These are phyloP conservation scores for Porites lutea DNA, from an alignment of 64 coral and sea anemone species.

Conservation along the genomic window DNA sequence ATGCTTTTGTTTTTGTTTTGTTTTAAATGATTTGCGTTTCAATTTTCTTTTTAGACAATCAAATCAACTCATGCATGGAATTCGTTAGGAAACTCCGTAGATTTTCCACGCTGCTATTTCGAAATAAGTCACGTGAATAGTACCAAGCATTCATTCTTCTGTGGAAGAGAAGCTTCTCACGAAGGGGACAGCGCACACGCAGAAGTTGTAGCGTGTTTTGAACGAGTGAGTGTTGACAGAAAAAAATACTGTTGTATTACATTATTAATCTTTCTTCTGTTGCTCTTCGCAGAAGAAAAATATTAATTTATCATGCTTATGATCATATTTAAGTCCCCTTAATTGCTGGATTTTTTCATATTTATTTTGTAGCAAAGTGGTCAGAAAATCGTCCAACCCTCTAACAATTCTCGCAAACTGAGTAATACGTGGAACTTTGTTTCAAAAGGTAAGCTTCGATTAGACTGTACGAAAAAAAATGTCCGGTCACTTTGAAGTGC, in stretches of 20 bases:
- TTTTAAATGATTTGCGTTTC: background rate
- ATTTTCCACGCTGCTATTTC: conserved; percentile 11
- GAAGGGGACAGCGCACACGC: background rate
- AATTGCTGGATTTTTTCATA: background rate
- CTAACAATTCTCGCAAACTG: background rate
- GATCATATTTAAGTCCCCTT: background rate
- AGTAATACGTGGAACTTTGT: background rate
- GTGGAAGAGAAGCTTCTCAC: conserved; percentile 23
- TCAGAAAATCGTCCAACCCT: background rate
- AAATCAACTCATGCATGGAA: conserved; percentile 16
- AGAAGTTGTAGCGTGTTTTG: conserved; percentile 21
- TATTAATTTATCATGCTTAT: background rate
- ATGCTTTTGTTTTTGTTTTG: background rate
- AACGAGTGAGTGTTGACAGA: background rate
- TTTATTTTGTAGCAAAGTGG: background rate
- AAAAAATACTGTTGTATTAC: background rate
- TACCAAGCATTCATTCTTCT: conserved; percentile 34
- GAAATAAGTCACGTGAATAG: background rate
- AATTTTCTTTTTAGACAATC: background rate
- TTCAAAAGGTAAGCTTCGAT: background rate
- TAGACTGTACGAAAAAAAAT: too few species aligned
- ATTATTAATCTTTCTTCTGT: too few species aligned
- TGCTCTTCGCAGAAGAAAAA: background rate
- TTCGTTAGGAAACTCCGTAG: background rate
- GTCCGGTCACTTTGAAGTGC: too few species aligned